Evolutionary conservation across 2,113 vertebrate species (phyloP).

Genomic region (Apus apus): DNA sequence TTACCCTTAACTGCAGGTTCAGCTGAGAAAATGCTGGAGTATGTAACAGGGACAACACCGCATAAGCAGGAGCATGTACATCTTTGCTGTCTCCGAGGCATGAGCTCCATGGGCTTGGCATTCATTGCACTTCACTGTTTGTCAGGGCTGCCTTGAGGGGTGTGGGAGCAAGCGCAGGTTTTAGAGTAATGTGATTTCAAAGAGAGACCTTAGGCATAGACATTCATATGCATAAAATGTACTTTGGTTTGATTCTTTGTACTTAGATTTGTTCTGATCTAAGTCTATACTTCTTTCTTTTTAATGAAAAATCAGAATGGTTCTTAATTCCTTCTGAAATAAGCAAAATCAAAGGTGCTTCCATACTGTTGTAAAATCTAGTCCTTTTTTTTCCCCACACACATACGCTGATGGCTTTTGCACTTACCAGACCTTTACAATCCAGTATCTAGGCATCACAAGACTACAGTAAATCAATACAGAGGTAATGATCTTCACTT

Average conservation of each 20-base stretch:
- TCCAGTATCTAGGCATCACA: not conserved
- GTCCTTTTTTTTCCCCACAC: not conserved
- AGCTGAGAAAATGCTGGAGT: not conserved
- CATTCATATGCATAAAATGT: not conserved
- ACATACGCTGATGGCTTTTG: not conserved
- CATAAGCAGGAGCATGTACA: not conserved
- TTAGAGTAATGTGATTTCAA: not conserved
- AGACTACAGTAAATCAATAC: not conserved
- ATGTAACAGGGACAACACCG: not conserved
- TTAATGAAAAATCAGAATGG: not conserved
- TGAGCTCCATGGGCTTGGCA: not conserved
- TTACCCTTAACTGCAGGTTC: not conserved
- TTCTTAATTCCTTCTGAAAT: not conserved
- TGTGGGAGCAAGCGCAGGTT: not conserved
- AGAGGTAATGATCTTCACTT: not conserved
- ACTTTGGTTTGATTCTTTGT: not conserved
- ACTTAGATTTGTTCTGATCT: not conserved
- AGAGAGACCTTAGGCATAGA: not conserved
- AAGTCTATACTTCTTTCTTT: not conserved
- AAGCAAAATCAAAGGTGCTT: not conserved
- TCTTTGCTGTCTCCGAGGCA: not conserved
- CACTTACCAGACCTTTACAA: not conserved
- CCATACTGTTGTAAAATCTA: not conserved
- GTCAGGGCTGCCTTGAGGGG: not conserved
- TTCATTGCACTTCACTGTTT: not conserved